Evolutionary conservation across 2,113 vertebrate species (phyloP), one percentile per base, ranked within the genome.

Genomic region (Colistium nudipinnis): DNA sequence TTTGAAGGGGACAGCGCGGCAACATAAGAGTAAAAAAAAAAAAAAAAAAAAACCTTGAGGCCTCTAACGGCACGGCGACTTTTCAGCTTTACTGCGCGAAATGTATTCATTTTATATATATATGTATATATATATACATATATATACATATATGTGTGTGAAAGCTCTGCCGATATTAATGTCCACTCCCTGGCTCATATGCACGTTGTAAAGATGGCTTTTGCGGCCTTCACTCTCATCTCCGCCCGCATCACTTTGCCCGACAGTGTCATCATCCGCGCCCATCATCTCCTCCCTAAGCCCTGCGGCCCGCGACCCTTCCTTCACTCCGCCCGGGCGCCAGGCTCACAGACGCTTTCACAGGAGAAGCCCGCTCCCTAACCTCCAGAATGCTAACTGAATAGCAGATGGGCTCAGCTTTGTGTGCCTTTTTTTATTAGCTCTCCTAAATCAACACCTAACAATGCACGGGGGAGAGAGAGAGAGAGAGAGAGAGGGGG

Each of bases 371-470:
- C 69, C 28, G 41, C 77, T 85, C 83, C 77, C 87, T 90, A 90
- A 90, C 89, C 86, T 88, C 83, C 76, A 81, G 78, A 86, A 89
- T 74, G 71, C 75, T 80, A 77, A 83, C 85, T 78, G 90, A 90
- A 88, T 83, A 89, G 85, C 88, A 91, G 90, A 89, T 89, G 89
- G 87, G 78, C 79, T 78, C 70, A 81, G 89, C 87, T 90, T 90
- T 89, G 88, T 91, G 87, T 91, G 87, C 86, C 81, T 85, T 74
- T 70, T 88, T 92, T 92, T 92, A 92, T 92, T 91, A 87, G 87
- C 77, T 80, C 84, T 31, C 86, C 80, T 92, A 90, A 92, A 91
- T 92, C 90, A 91, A 85, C 87, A 86, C 74, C 83, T 88, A 91
- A 91, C 91, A 92, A 91, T 87, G 86, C 80, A 84, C 38, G 53